These are phyloP conservation scores for Heliangelus exortis DNA, from an alignment of 2,797 vertebrate species.

Conservation along the genomic window DNA sequence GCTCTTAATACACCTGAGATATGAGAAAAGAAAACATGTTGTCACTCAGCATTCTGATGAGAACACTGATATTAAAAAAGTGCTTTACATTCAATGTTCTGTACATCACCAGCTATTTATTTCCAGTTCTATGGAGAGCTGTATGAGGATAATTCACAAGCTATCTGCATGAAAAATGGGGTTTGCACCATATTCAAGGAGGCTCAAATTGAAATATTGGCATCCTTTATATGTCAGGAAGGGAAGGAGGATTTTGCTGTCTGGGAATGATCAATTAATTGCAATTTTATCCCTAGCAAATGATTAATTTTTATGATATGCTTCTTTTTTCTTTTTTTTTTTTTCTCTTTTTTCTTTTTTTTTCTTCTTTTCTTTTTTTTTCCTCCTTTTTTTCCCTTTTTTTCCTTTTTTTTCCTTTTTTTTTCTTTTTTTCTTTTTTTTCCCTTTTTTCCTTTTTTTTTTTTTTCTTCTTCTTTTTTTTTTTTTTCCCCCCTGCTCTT, in stretches of 20 bases:
- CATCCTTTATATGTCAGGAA: neutral
- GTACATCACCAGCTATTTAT: neutral
- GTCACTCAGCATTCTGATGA: conserved; percentile 26
- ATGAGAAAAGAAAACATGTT: neutral
- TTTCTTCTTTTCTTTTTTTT: too few species aligned
- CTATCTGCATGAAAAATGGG: neutral
- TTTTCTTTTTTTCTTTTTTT: neutral
- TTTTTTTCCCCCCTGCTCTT: neutral
- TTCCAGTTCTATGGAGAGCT: neutral
- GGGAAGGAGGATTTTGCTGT: neutral
- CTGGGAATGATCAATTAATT: neutral
- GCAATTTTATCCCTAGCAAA: neutral
- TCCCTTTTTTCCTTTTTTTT: neutral
- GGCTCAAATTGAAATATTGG: neutral
- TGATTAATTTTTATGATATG: neutral
- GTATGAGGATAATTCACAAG: neutral
- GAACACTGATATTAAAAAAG: neutral
- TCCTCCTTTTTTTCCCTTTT: neutral
- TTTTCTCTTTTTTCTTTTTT: neutral
- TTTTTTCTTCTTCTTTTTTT: neutral
- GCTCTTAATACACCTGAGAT: neutral
- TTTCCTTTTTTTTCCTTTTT: neutral
- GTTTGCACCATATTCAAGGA: neutral
- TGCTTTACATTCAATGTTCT: neutral
- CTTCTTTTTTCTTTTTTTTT: neutral